Percentiles rank a stretch among this genome's conserved stretches.
Conservation (phyloP, 1,140 invertebrate genomes). For the Nylanderia fulva region DNA sequence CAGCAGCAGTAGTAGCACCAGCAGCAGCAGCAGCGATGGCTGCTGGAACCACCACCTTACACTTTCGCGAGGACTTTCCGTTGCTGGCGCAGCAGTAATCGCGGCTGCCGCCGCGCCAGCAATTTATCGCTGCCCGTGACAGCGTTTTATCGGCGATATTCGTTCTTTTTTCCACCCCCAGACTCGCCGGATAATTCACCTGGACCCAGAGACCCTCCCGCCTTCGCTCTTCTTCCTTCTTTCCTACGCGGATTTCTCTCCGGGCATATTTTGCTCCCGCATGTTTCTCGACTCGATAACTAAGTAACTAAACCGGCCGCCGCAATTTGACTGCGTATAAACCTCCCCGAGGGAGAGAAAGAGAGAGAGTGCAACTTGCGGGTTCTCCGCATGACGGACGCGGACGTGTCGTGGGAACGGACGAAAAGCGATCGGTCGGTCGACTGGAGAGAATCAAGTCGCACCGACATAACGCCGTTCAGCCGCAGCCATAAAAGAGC, state of each 20-base stretch:
- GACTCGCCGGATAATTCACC: constrained; percentile 19
- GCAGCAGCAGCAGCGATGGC: constrained; percentile 11
- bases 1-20: constrained; percentile 10
- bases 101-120: constrained; percentile 64
- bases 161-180: constrained; percentile 50
- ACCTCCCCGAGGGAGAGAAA: too few species aligned
- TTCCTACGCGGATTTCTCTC: constrained; percentile 6
- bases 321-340: constrained; percentile 38
- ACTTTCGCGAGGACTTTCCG: constrained; percentile 64
- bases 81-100: constrained; percentile 73
- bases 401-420: constrained; percentile 57
- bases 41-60: constrained; percentile 42
- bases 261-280: constrained; percentile 50
- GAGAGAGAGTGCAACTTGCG: constrained; percentile 2
- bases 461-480: constrained; percentile 7
- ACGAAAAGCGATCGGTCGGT: constrained; percentile 44
- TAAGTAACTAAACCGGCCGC: not conserved
- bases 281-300: not conserved
- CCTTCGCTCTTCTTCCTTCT: not conserved
- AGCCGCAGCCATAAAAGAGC: constrained; percentile 57
- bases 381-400: constrained; percentile 23
- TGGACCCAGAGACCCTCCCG: constrained; percentile 13
- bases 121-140: constrained; percentile 67
- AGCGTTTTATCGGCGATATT: constrained; percentile 71
- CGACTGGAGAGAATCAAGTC: constrained; percentile 40